phyloP scores from a whole-genome alignment of 2,797 vertebrate species.

The Hirundo rustica region DNA sequence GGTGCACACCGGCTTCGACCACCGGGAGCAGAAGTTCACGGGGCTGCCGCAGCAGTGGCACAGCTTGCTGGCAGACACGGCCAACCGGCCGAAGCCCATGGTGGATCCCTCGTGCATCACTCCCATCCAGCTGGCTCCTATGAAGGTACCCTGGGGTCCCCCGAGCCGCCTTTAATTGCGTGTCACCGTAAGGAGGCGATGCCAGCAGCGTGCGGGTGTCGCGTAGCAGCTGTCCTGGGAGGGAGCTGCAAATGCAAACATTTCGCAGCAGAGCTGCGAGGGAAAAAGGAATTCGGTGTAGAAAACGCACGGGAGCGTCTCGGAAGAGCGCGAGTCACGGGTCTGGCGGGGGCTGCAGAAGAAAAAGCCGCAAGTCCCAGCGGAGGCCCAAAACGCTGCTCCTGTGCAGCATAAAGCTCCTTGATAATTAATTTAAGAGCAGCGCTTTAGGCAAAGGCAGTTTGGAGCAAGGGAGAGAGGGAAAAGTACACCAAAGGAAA shows the following conservation, averaged over 20 bases:
- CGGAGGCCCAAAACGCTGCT: neutral
- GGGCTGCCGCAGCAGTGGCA: constrained; percentile 98
- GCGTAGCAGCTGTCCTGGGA: accelerated
- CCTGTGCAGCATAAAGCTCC: neutral
- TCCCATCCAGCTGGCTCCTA: constrained; percentile 95
- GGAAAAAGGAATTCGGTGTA: neutral
- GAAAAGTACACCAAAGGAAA: neutral
- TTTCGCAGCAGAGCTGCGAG: neutral
- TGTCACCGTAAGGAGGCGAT: too few species aligned
- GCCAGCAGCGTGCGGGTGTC: neutral
- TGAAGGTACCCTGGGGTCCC: constrained; percentile 85
- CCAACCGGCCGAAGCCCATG: constrained; percentile 96
- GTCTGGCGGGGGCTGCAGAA: neutral
- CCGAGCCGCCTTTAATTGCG: neutral
- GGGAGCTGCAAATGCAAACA: neutral
- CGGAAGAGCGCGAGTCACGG: neutral
- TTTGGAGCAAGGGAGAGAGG: neutral
- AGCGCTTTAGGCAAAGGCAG: constrained; percentile 33
- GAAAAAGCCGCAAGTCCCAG: neutral
- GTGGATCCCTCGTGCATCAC: constrained; percentile 99
- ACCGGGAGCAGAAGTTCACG: constrained; percentile 93
- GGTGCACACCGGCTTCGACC: constrained; percentile 97
- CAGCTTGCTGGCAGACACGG: constrained; percentile 94
- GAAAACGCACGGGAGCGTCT: neutral
- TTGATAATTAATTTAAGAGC: constrained; percentile 1